A percentile compares a stretch with the other conserved stretches of the same genome.
Conservation (phyloP, 2,888 invertebrate genomes). For the Nomada goodeniana region DNA sequence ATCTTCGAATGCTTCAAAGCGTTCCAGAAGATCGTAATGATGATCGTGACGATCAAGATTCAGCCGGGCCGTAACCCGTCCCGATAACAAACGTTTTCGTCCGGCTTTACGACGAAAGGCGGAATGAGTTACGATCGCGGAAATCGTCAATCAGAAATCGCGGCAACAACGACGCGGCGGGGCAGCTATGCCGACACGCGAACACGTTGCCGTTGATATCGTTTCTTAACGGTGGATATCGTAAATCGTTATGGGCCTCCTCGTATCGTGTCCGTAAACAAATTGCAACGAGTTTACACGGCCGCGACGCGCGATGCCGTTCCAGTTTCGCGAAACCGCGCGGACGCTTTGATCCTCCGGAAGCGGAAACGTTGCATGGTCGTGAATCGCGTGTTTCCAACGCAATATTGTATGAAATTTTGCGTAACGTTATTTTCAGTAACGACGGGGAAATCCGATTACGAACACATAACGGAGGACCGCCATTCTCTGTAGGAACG, state of each 20-base stretch:
- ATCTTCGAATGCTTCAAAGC: conserved; percentile 13
- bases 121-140: conserved; percentile 46
- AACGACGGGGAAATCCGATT: too few species aligned
- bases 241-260: conserved; percentile 45
- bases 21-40: background rate
- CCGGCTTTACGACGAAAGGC: conserved; percentile 30
- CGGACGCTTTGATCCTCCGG: conserved; percentile 14
- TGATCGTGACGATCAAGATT: conserved; percentile 22
- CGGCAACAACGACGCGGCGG: conserved; percentile 8
- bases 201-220: background rate
- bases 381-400: too few species aligned
- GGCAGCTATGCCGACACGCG: background rate
- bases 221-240: conserved; percentile 44
- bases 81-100: conserved; percentile 26
- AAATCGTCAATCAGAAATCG: conserved; percentile 61
- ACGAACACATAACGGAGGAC: too few species aligned
- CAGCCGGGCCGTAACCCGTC: background rate
- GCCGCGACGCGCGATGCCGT: conserved; percentile 16
- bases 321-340: conserved; percentile 12
- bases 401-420: too few species aligned
- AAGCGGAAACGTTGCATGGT: background rate
- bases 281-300: conserved; percentile 57
- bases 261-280: conserved; percentile 48
- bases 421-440: too few species aligned
- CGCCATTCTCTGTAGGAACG: too few species aligned